These are phyloP conservation scores for Lucilia sericata DNA, from an alignment of 1,140 invertebrate genomes.

Conservation along the genomic window DNA sequence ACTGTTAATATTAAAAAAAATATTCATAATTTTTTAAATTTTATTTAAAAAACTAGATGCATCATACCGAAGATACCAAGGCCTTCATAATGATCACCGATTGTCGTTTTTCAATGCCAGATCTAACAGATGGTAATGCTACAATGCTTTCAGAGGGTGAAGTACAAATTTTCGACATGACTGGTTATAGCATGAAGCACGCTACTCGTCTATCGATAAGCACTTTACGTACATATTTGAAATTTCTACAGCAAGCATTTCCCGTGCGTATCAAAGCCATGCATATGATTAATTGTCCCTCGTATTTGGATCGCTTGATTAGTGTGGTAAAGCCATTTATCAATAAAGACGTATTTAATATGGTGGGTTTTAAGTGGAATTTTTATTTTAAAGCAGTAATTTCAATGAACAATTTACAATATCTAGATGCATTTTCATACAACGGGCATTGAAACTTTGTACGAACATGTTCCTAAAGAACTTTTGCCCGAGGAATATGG, in stretches of 20 bases:
- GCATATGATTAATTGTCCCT: constrained; percentile 77
- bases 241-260: constrained; percentile 76
- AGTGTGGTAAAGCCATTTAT: constrained; percentile 75
- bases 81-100: constrained; percentile 78
- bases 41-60: constrained; percentile 68
- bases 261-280: constrained; percentile 80
- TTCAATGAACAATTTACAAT: constrained; percentile 29
- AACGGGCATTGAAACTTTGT: constrained; percentile 72
- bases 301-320: constrained; percentile 74
- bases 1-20: background rate
- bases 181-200: constrained; percentile 74
- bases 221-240: constrained; percentile 68
- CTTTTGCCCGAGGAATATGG: constrained; percentile 77
- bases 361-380: constrained; percentile 51
- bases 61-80: constrained; percentile 76
- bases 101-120: constrained; percentile 71
- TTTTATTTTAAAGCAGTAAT: background rate
- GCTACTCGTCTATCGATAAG: constrained; percentile 74
- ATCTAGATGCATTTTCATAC: constrained; percentile 75
- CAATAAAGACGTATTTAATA: constrained; percentile 72
- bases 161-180: constrained; percentile 78
- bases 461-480: constrained; percentile 72
- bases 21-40: background rate
- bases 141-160: constrained; percentile 70
- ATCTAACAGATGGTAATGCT: constrained; percentile 53